Percentiles rank a stretch among this genome's conserved stretches.
Conservation (phyloP, 2,113 vertebrate species). For the Casuarius casuarius region DNA sequence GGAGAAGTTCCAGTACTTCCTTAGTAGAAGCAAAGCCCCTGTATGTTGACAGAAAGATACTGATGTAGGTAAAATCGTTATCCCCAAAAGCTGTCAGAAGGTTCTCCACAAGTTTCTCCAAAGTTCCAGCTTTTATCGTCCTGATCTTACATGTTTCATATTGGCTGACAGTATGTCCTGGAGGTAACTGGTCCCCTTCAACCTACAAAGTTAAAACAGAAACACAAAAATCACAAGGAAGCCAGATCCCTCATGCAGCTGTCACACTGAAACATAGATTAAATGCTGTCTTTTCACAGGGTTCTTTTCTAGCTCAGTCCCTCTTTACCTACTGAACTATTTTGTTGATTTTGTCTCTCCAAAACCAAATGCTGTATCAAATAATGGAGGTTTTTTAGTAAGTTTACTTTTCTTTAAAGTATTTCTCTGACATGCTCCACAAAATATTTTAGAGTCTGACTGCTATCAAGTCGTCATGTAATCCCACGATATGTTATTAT, state of each 20-base stretch:
- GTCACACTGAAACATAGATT: background rate
- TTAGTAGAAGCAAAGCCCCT: constrained; percentile 88
- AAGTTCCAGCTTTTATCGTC: constrained; percentile 91
- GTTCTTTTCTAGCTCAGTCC: background rate
- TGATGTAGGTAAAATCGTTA: constrained; percentile 95
- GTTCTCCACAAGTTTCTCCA: constrained; percentile 96
- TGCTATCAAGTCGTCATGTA: background rate
- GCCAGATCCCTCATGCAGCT: background rate
- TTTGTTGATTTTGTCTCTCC: background rate
- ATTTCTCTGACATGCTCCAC: background rate
- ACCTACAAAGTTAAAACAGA: constrained; percentile 70
- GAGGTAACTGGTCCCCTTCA: constrained; percentile 90
- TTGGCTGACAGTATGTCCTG: constrained; percentile 92
- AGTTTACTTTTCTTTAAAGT: background rate
- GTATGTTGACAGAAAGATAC: constrained; percentile 95
- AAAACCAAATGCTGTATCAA: background rate
- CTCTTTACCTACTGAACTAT: background rate
- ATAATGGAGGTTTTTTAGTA: background rate
- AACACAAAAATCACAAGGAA: background rate
- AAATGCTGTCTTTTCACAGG: background rate
- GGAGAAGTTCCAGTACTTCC: constrained; percentile 87
- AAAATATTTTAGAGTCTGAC: background rate
- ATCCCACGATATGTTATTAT: background rate
- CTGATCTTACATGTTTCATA: constrained; percentile 94
- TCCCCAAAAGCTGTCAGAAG: constrained; percentile 91